Conservation (phyloP, 2,888 invertebrate species). For the Lasioglossum malachurum region DNA sequence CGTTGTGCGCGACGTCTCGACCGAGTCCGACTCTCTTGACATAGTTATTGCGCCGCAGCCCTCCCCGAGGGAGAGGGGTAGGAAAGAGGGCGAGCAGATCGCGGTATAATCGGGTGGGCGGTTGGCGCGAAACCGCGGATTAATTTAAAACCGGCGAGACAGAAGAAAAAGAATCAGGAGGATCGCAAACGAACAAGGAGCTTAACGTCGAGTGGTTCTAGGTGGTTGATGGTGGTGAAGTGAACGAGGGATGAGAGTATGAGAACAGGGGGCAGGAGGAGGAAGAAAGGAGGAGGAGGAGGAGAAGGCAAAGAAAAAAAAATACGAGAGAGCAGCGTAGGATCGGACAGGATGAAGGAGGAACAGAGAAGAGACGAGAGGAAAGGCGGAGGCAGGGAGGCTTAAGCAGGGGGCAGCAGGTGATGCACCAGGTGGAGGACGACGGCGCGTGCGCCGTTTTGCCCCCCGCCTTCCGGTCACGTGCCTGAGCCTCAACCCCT, state of each 20-base stretch:
- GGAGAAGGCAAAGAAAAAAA: constrained; percentile 45
- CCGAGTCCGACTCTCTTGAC: constrained; percentile 28
- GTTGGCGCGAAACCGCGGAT: constrained; percentile 46
- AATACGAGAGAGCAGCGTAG: constrained; percentile 39
- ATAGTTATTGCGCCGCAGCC: constrained; percentile 2
- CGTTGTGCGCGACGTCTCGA: background rate
- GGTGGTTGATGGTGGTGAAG: constrained; percentile 62
- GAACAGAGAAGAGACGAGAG: constrained; percentile 58
- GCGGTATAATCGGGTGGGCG: constrained; percentile 25
- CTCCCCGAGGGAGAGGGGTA: background rate
- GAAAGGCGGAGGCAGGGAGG: constrained; percentile 70
- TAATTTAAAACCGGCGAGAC: constrained; percentile 54
- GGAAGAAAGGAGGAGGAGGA: constrained; percentile 22
- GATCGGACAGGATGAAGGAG: constrained; percentile 42
- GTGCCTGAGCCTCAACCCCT: constrained; percentile 74
- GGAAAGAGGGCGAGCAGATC: background rate
- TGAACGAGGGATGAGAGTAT: constrained; percentile 44
- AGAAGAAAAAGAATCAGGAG: constrained; percentile 56
- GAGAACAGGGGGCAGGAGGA: constrained; percentile 30
- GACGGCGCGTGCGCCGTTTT: constrained; percentile 81
- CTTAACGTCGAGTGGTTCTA: constrained; percentile 58
- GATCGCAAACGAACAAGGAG: constrained; percentile 62
- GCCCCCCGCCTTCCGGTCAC: constrained; percentile 80
- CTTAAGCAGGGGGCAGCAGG: constrained; percentile 83
- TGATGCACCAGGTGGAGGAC: constrained; percentile 84